A percentile compares a stretch with the other conserved stretches of the same genome.
These are phyloP conservation scores for Hucho hucho DNA, from an alignment of 2,113 vertebrate genomes.

Conservation along the genomic window DNA sequence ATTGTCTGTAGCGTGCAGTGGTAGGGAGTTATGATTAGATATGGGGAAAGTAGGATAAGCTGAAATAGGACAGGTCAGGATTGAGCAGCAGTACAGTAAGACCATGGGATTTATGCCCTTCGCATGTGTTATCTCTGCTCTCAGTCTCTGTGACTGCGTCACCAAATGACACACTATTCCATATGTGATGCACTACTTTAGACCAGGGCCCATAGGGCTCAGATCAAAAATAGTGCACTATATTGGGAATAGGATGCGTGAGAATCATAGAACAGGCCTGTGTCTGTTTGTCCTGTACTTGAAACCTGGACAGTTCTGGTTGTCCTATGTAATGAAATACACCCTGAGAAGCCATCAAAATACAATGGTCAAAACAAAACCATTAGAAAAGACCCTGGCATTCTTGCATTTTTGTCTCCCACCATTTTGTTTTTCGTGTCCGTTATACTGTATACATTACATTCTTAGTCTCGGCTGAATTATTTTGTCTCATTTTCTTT, in stretches of 20 bases:
- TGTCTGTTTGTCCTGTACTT: constrained; percentile 21
- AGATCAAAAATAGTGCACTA: too few relatives aligned
- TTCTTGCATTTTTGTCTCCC: constrained; percentile 18
- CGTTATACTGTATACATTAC: constrained; percentile 24
- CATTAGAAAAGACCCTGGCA: not conserved
- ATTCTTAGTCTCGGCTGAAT: constrained; percentile 46
- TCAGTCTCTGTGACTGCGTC: not conserved
- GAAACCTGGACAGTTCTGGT: constrained; percentile 12
- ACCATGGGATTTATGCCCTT: not conserved
- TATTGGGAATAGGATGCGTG: not conserved
- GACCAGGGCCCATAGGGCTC: too few relatives aligned
- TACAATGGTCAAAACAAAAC: constrained; percentile 31
- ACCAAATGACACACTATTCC: too few relatives aligned
- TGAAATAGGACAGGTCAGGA: constrained; percentile 10
- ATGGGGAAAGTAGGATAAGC: constrained; percentile 17
- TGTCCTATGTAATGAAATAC: constrained; percentile 19
- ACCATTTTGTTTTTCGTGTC: constrained; percentile 40
- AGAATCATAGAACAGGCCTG: constrained; percentile 14
- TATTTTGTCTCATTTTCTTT: constrained; percentile 33
- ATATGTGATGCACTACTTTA: too few relatives aligned
- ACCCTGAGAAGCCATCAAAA: constrained; percentile 5
- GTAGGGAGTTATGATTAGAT: constrained; percentile 9
- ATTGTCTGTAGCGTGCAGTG: not conserved
- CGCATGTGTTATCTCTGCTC: not conserved
- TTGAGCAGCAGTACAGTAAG: not conserved